Base-by-base conservation (phyloP, 2,797 vertebrate genomes). In the Melanotaenia parkinsoni region DNA sequence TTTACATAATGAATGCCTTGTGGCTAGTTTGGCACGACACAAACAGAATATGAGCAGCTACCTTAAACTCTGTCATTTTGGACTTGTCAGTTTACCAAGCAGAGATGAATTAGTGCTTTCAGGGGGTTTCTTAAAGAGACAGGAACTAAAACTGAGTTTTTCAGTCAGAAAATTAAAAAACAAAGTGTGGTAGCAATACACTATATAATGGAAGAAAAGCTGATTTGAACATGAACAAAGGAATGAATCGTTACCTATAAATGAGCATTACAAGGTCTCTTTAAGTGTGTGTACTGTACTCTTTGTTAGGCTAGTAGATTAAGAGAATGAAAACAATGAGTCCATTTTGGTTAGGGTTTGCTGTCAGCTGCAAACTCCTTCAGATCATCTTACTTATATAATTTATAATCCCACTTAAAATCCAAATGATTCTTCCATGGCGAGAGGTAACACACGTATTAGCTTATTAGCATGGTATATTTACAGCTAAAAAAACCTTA, bases 11-110 rank as follows among this genome's bases (percentile, higher is more conserved):
- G 47, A 51, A 22, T 51, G n/a, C 47, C 47, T 51, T 51, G n/a
- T 51, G 47, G 47, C 47, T 51, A 22, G 47, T 22, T 51, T 22
- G 47, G 47, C 10, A 51, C 20, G 0, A 11, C 9, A 22, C 45
- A 47, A 47, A 51, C 47, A 51, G 9, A 51, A 51, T 22, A 51
- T 51, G n/a, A 51, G n/a, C 47, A 51, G n/a, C n/a, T 51, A 51
- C 9, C n/a, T 51, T n/a, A 22, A 22, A 43, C 40, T 11, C 47
- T 22, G 47, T n/a, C 8, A 22, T 22, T 51, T 51, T 51, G 4
- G 8, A 22, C 45, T 20, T 22, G n/a, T 10, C n/a, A 51, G 9
- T 11, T 51, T 22, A 22, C 47, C 8, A 22, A 51, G n/a, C n/a
- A 11, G 16, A 3, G 9, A 51, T 51, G n/a, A 51, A 50, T n/a